Conservation (phyloP, 2,797 vertebrate genomes). For the Siniperca scherzeri region DNA sequence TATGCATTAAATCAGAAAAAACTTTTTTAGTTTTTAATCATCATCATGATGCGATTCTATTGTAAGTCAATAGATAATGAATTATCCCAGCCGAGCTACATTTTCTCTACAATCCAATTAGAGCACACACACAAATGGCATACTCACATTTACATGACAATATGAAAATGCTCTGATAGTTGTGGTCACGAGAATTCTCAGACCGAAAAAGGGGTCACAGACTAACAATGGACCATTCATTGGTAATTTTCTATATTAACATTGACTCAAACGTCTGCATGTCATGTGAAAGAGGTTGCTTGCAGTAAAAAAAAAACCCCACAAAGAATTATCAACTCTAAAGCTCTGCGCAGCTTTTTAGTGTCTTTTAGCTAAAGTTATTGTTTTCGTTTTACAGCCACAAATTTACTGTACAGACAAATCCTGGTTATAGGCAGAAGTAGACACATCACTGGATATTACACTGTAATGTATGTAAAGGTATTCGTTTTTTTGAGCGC, state of each 20-base stretch:
- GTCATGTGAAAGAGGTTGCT: background rate
- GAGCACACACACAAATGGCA: conserved; percentile 37
- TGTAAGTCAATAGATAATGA: background rate
- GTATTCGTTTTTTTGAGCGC: too few relatives aligned
- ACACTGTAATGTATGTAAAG: background rate
- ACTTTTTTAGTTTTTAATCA: background rate
- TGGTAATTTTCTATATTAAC: background rate
- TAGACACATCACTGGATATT: background rate
- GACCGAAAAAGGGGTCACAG: conserved; percentile 47
- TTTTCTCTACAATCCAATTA: conserved; percentile 62
- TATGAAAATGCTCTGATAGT: conserved; percentile 14
- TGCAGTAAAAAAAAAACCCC: background rate
- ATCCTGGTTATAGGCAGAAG: background rate
- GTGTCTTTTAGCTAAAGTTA: background rate
- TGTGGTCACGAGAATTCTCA: conserved; percentile 36
- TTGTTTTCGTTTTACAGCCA: background rate
- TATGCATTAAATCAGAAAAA: background rate
- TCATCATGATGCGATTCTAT: background rate
- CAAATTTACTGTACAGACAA: background rate
- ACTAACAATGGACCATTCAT: conserved; percentile 54
- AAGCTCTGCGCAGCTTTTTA: background rate
- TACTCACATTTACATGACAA: conserved; percentile 63
- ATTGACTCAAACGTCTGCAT: background rate
- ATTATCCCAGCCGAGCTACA: conserved; percentile 12
- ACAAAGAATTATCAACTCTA: background rate